phyloP scores from a whole-genome alignment of 2,113 vertebrate genomes.

The Neogale vison region DNA sequence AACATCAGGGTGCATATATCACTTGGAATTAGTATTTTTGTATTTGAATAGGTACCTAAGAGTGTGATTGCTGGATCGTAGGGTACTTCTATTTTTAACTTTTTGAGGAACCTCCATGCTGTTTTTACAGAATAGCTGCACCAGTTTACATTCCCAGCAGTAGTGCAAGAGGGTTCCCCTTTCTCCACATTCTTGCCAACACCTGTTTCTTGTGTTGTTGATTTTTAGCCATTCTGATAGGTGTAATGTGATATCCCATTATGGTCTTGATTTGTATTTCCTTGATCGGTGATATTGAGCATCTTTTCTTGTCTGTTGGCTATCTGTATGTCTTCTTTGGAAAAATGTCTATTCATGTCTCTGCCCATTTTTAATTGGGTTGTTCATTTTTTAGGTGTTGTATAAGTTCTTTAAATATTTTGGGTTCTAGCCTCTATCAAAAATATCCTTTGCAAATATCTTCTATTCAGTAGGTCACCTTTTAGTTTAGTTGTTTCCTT shows the following conservation, averaged over 20 bases:
- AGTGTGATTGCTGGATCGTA: neutral
- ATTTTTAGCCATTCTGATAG: neutral
- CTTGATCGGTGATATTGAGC: neutral
- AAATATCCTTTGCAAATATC: neutral
- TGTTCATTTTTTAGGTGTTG: neutral
- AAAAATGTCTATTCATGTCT: neutral
- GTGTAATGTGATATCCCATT: neutral
- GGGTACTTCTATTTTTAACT: neutral
- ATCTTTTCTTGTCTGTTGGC: neutral
- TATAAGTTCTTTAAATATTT: neutral
- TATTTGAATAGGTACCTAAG: neutral
- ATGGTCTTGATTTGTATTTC: neutral
- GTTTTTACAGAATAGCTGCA: neutral
- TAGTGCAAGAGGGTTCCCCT: neutral
- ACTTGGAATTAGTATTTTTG: neutral
- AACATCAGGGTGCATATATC: neutral
- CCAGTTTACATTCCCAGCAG: neutral
- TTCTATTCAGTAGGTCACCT: neutral
- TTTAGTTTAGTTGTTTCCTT: neutral
- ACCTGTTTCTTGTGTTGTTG: neutral
- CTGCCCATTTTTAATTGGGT: neutral
- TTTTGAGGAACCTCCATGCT: neutral
- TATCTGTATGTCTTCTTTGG: neutral
- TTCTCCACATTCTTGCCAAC: neutral
- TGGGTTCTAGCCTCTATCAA: neutral